Percentiles rank a stretch among this genome's conserved stretches.
These are phyloP conservation scores for Amphiprion percula DNA, from an alignment of 2,113 vertebrate species.

Conservation along the genomic window DNA sequence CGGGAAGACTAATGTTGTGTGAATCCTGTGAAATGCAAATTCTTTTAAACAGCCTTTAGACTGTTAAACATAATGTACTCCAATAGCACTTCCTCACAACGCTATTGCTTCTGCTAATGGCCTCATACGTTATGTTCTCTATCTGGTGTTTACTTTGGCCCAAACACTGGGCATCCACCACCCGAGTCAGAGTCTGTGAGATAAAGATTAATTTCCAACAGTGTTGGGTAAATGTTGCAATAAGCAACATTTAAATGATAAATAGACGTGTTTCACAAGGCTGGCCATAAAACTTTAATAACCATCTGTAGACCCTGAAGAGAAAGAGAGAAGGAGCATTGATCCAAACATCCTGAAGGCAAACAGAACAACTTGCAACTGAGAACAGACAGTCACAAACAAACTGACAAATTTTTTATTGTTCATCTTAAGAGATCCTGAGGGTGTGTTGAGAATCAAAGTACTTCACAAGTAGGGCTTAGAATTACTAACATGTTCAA, in stretches of 20 bases:
- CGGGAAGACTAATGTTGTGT: conserved; percentile 32
- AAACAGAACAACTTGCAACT: conserved; percentile 33
- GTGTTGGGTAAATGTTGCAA: conserved; percentile 49
- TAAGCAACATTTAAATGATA: conserved; percentile 55
- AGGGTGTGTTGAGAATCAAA: neutral
- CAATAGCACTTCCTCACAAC: conserved; percentile 13
- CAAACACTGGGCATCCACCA: conserved; percentile 11
- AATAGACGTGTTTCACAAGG: conserved; percentile 55
- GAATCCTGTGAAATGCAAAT: conserved; percentile 29
- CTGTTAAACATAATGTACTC: conserved; percentile 32
- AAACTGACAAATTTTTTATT: neutral
- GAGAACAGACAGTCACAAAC: conserved; percentile 22
- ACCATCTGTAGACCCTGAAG: conserved; percentile 53
- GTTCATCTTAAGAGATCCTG: neutral
- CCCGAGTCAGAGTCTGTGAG: neutral
- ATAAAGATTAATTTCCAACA: conserved; percentile 46
- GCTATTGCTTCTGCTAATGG: conserved; percentile 27
- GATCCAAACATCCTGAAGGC: conserved; percentile 59
- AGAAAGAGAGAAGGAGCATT: conserved; percentile 7
- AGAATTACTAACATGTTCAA: no score
- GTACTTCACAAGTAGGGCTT: neutral
- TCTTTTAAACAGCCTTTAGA: conserved; percentile 35
- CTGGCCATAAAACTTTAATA: conserved; percentile 63
- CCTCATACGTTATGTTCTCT: conserved; percentile 43
- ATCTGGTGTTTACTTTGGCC: conserved; percentile 18